Conservation (phyloP, 2,113 vertebrate genomes). For the Urocolius indicus region DNA sequence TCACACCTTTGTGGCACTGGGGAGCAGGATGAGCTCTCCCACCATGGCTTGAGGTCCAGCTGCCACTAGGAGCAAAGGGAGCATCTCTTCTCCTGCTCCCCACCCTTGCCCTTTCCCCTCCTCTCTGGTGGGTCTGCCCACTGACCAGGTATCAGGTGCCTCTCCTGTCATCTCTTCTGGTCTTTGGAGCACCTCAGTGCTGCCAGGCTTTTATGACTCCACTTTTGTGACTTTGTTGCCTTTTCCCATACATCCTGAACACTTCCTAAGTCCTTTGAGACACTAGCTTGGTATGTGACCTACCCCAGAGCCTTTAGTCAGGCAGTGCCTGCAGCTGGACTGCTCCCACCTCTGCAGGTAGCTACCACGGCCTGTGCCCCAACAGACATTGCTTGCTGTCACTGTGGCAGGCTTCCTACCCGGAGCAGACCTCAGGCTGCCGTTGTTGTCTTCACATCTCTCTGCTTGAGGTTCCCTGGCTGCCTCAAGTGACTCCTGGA, state of each 20-base stretch:
- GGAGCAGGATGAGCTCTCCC: background rate
- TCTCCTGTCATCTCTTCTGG: background rate
- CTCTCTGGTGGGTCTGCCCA: background rate
- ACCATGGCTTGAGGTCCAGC: background rate
- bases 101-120: background rate
- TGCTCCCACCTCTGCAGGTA: background rate
- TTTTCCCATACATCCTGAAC: background rate
- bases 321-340: background rate
- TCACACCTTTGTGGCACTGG: background rate
- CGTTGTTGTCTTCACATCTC: background rate
- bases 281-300: background rate
- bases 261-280: background rate
- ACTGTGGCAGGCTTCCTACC: background rate
- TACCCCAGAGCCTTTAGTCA: background rate
- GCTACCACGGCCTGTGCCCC: background rate
- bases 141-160: background rate
- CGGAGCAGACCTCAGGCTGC: background rate
- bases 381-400: background rate
- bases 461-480: constrained; percentile 46
- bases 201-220: background rate
- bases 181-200: background rate
- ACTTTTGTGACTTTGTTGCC: background rate
- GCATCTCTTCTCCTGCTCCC: background rate
- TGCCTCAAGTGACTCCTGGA: constrained; percentile 66
- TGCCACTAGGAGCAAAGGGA: background rate